Evolutionary conservation across 2,888 invertebrate species (phyloP), one percentile per base, ranked within the genome.

Genomic region (Adelognathus sp.): DNA sequence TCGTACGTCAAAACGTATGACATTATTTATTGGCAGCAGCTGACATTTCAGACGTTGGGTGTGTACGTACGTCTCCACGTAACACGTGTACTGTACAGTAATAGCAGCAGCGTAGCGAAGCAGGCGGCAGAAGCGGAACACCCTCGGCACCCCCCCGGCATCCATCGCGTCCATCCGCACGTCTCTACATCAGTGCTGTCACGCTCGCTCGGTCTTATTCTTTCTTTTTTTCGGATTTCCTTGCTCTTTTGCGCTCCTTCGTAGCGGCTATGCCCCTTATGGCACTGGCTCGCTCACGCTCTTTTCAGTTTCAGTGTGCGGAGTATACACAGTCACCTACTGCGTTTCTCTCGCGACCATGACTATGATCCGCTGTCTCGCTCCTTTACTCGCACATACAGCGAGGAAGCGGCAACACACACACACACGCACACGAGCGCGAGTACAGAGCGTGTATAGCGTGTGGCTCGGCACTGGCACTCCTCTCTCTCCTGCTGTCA

Each of bases 21-120:
- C 85, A 85, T 89, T 89, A 89, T 89, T 90, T 90, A 90, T 89
- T 85, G 88, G 87, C 85, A 87, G 88, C 89, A 90, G 89, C 89
- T 90, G 89, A 90, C 88, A 88, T 86, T n/a, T 86, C 86, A 85
- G 85, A 86, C 87, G 81, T 72, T 56, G 74, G n/a, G n/a, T n/a
- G 44, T 66, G 54, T 52, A 71, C 70, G 56, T 60, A 71, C 74
- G 14, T 70, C 72, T 66, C 44, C n/a, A n/a, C 75, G 64, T 60
- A 58, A 31, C 70, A 11, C 31, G 31, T 3, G 50, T 70, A 75
- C n/a, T 54, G 66, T 61, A 78, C 67, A 79, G 72, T 64, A 61
- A 76, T 74, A 63, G 29, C 21, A 29, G n/a, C 18, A 50, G 33
- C 56, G 50, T 61, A 33, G 50, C 46, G 41, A 63, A 60, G 64